Evolutionary conservation across 2,797 vertebrate species (phyloP).

Genomic region (Sebastes flavidus): DNA sequence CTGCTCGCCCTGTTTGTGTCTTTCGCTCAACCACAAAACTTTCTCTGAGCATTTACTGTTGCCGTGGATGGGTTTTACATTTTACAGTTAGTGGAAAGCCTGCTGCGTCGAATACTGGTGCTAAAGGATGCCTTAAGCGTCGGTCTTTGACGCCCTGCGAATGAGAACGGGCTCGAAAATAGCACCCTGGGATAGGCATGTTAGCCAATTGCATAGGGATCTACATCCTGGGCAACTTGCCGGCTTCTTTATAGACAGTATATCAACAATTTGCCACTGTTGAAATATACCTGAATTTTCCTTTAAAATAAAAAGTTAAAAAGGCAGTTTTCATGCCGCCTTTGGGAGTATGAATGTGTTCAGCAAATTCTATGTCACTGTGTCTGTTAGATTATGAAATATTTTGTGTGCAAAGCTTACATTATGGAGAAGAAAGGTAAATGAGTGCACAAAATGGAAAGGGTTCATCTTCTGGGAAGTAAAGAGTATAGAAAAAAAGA

Average conservation of each 20-base stretch:
- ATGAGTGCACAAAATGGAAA: background rate
- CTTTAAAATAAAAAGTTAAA: background rate
- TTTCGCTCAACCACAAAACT: too few relatives aligned
- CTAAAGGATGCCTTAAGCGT: too few relatives aligned
- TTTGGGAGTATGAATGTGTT: background rate
- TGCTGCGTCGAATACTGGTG: too few relatives aligned
- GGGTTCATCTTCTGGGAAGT: background rate
- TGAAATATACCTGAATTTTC: background rate
- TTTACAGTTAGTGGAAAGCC: rapidly evolving
- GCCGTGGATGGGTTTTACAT: too few relatives aligned
- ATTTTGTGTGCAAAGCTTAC: background rate
- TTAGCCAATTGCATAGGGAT: background rate
- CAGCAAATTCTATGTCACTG: background rate
- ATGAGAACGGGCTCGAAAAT: background rate
- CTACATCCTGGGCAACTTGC: background rate
- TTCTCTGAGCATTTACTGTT: too few relatives aligned
- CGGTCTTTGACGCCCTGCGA: too few relatives aligned
- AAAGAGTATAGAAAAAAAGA: too few relatives aligned
- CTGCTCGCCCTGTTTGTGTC: too few relatives aligned
- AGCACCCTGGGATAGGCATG: background rate
- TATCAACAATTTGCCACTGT: too few relatives aligned
- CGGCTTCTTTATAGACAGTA: too few relatives aligned
- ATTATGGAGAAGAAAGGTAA: too few relatives aligned
- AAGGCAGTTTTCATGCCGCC: background rate
- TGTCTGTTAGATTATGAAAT: background rate